Evolutionary conservation across 2,888 invertebrate species (phyloP), one percentile per base, ranked within the genome.

Genomic region (Drosophila aldrichi): DNA sequence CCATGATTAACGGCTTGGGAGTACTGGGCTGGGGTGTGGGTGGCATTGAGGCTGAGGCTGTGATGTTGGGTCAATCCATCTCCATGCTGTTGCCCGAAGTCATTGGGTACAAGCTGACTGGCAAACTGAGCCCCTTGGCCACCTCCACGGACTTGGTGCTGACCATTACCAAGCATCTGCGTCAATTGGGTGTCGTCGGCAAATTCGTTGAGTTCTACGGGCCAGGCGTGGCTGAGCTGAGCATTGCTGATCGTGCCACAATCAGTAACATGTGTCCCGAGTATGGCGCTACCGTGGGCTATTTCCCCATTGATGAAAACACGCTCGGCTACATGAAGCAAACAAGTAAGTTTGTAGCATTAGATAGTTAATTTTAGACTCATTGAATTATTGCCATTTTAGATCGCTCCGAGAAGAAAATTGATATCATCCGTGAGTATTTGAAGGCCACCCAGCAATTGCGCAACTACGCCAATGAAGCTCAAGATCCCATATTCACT

Each of bases 141-240:
- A 99, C 99, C 0, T 98, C 98, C 1, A 99, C 99, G 0, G 99
- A 99, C 94, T 94, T 99, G 55, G 99, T 99, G 0, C 95, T 99
- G 5, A 99, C 99, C 2, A 97, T 99, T 63, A 99, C 99, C 0
- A 99, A 99, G 95, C 96, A 97, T 92, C 94, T 99, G 61, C 95
- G 99, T 18, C 96, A 97, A 83, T 92, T 98, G 54, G 99, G 99
- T 43, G 99, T 99, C 9, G 99, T 99, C 59, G 98, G 98, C 5
- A 99, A 99, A 91, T 99, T 99, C 94, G 99, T 99, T 7, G 99
- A 99, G 94, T 99, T 99, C 94, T 99, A 97, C 93, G 99, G 99
- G 0, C 96, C 98, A 0, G 99, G 99, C 3, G 98, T 99, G 5
- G 93, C 95, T 0, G 96, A 96, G 63, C 93, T 99, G 6, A 98